Evolutionary conservation across 2,888 invertebrate species (phyloP), one percentile per base, ranked within the genome.

Genomic region (Atrina japonica): DNA sequence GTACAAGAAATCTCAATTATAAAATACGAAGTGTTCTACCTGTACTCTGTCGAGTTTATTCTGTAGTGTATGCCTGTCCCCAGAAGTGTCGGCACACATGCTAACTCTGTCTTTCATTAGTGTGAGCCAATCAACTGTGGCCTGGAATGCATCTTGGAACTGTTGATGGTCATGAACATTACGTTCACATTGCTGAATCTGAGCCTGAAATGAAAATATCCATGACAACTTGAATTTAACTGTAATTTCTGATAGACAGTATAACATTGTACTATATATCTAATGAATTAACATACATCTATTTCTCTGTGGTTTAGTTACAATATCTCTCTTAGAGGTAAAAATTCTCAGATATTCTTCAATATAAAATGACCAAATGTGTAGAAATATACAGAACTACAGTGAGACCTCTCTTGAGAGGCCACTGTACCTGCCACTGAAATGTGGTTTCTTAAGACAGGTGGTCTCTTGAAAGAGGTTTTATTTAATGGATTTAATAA

Each of bases 111-210:
- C 96, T 65, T 94, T 94, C 90, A 96, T 95, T 14, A 93, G 92
- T 18, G 93, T 93, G 47, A 97, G 93, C 96, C 96, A 97, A 81
- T 97, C 97, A 67, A 94, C 94, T 68, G 96, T 94, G 83, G 94
- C 95, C 83, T 95, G 95, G 82, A 95, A 94, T 0, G 95, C 94
- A 81, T 95, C 95, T 88, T 95, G 95, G 91, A 96, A 97, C 83
- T 94, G 94, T 82, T 96, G 96, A 86, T 98, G 97, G 58, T 95
- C 94, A 76, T 94, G 94, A 0, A 97, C 96, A 90, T 96, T 95
- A 68, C 94, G 93, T 88, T 97, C 96, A 49, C 82, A 83, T 49
- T 78, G 77, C 35, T 69, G 70, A 49, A 88, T 86, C 59, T 80
- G 73, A 1, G 69, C 60, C 88, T 88, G 80, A 21, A 73, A 70